Percentiles rank a stretch among this genome's conserved stretches.
Evolutionary conservation across 2,113 vertebrate species (phyloP).

Genomic region (Acanthisitta chloris): DNA sequence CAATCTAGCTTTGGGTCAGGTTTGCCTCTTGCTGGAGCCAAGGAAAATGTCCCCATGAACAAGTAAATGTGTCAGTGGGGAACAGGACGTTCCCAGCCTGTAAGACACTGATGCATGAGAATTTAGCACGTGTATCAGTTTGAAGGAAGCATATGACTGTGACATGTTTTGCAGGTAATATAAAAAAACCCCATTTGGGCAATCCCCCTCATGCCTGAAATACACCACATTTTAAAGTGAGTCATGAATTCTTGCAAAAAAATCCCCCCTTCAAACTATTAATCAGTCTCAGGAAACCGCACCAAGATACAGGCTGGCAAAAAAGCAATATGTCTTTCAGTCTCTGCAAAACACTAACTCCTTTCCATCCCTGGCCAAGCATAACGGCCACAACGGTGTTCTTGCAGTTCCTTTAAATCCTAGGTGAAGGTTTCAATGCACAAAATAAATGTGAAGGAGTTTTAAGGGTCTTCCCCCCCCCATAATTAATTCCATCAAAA

Average conservation of each 20-base stretch:
- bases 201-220: background rate
- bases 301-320: constrained; percentile 13
- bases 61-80: background rate
- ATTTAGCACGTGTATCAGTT: background rate
- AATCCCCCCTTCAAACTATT: constrained; percentile 15
- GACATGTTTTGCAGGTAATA: background rate
- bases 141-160: background rate
- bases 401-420: constrained; percentile 3
- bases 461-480: background rate
- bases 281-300: constrained; percentile 57
- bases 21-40: background rate
- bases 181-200: background rate
- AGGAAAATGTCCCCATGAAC: background rate
- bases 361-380: constrained; percentile 16
- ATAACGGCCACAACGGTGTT: background rate
- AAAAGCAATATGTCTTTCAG: background rate
- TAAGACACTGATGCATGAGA: background rate
- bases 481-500: background rate
- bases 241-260: constrained; percentile 20
- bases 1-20: background rate
- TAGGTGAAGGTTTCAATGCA: background rate
- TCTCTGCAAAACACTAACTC: constrained; percentile 15
- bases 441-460: background rate
- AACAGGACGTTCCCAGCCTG: background rate
- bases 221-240: background rate